Evolutionary conservation across 2,888 invertebrate genomes (phyloP).

Genomic region (Dynastes tityus): DNA sequence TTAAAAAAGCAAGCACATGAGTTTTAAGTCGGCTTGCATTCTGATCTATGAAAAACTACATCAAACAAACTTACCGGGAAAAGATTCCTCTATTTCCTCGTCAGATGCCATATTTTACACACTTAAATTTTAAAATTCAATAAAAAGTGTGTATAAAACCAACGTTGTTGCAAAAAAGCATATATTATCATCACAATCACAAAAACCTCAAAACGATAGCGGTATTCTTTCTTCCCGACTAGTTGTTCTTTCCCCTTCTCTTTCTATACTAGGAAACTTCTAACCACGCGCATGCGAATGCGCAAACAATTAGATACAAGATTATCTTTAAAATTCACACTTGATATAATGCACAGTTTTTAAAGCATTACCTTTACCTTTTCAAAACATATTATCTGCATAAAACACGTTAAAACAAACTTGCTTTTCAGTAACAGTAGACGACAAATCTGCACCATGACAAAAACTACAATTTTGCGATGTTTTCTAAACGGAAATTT

Average conservation of each 20-base stretch:
- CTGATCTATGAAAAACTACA: conserved; percentile 63
- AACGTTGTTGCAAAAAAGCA: conserved; percentile 49
- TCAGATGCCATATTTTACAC: conserved; percentile 82
- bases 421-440: too few species aligned
- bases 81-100: conserved; percentile 89
- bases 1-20: conserved; percentile 60
- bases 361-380: too few species aligned
- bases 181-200: conserved; percentile 54
- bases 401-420: too few species aligned
- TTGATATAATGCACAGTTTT: too few species aligned
- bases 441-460: too few species aligned
- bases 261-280: conserved; percentile 52
- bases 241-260: conserved; percentile 57
- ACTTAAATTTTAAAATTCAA: conserved; percentile 34
- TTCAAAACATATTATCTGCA: too few species aligned
- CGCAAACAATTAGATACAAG: conserved; percentile 13
- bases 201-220: conserved; percentile 56
- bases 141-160: conserved; percentile 6
- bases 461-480: too few species aligned
- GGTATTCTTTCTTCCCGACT: conserved; percentile 55
- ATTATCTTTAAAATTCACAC: neutral
- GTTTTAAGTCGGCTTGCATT: conserved; percentile 66
- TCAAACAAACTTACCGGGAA: conserved; percentile 82
- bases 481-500: too few species aligned
- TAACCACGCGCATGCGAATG: conserved; percentile 45